Base-by-base conservation (phyloP, 1,140 invertebrate genomes). In the Caenorhabditis remanei region DNA sequence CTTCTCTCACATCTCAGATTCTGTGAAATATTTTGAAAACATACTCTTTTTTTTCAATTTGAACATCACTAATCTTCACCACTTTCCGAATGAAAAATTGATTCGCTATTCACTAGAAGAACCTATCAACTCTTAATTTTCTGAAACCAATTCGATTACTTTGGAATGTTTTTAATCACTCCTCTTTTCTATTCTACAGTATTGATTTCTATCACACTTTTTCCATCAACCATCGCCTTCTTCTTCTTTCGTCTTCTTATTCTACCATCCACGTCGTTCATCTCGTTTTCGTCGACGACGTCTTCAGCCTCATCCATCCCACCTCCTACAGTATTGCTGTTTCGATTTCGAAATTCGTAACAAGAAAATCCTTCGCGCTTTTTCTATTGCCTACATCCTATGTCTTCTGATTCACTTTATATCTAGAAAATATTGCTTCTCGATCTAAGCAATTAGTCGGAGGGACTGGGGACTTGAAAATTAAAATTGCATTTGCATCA, bases 361-460 rank as follows among this genome's bases (percentile, higher is more conserved):
- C 71, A 79, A 79, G 71, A 79, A 79, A 79, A 79, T 46, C 21
- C 40, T 79, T 79, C 71, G 71, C 71, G 71, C 71, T 79, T 79
- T 71, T 79, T 79, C 71, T 41, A 79, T 79, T 11, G 65, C 65
- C 40, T 53, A 79, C 46, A 79, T 79, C 71, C 46, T 50, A 50
- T 79, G 71, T 79, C 71, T 79, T 50, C 71, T 79, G 71, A 79
- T 79, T 79, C 71, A 79, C 71, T 79, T 79, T 79, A 79, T 79
- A 79, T 79, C 71, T 79, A 50, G 71, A 79, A 79, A 79, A 79
- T 79, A 79, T 79, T 79, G 71, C 71, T 79, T 79, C 71, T 79
- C 71, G 71, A 79, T 79, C 71, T 79, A 79, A 79, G 71, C 71
- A 79, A 79, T 79, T 79, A 79, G 71, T 50, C 71, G 46, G 13